These are phyloP conservation scores for Perca fluviatilis DNA, from an alignment of 2,113 vertebrate species.

Conservation along the genomic window DNA sequence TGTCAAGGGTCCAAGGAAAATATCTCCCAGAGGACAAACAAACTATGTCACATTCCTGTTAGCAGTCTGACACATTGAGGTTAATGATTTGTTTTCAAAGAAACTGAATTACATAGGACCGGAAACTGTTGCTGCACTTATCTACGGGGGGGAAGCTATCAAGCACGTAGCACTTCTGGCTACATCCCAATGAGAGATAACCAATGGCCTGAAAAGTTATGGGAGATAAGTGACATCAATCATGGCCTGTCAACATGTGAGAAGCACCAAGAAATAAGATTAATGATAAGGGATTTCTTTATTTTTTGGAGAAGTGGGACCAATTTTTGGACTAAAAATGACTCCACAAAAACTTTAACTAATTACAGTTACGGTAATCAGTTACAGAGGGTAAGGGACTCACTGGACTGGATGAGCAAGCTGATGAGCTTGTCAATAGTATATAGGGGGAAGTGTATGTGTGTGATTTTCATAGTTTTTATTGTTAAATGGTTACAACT, in stretches of 20 bases:
- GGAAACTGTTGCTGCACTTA: constrained; percentile 19
- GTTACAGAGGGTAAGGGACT: background rate
- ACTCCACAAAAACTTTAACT: background rate
- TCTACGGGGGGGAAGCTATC: constrained; percentile 4
- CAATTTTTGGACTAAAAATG: background rate
- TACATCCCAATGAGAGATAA: constrained; percentile 1
- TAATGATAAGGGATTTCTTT: background rate
- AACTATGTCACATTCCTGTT: background rate
- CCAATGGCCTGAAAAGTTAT: background rate
- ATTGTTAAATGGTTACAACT: background rate
- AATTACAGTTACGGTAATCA: background rate
- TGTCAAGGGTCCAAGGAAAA: background rate
- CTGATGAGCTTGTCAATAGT: background rate
- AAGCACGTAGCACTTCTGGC: constrained; percentile 27
- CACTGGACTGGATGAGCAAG: background rate
- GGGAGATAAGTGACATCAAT: constrained; percentile 4
- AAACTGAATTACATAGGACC: background rate
- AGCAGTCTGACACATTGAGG: constrained; percentile 4
- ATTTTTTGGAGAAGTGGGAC: background rate
- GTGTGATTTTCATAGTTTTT: background rate
- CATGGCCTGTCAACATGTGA: background rate
- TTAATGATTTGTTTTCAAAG: constrained; percentile 26
- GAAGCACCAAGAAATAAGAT: background rate
- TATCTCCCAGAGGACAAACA: background rate
- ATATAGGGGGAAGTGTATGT: background rate